Evolutionary conservation across 2,797 vertebrate species (phyloP).

Genomic region (Helicolenus hilgendorfi): DNA sequence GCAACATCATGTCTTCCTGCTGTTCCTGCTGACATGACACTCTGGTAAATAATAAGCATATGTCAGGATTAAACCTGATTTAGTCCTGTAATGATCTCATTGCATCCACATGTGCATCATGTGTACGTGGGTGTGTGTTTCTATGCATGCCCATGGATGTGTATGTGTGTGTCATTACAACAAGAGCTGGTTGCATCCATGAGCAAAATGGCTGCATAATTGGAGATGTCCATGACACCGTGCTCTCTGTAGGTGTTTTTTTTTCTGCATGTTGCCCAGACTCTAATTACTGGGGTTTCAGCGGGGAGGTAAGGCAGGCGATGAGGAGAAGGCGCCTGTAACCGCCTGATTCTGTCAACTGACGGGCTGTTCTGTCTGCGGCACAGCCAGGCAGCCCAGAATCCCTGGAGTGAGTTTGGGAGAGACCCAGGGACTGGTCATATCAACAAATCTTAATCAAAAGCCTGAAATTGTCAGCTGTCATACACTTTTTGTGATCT

Average conservation of each 20-base stretch:
- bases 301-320: conserved; percentile 83
- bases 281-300: conserved; percentile 90
- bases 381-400: conserved; percentile 83
- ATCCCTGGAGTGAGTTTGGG: conserved; percentile 91
- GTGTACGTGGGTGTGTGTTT: conserved; percentile 49
- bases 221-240: conserved; percentile 89
- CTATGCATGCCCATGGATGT: conserved; percentile 17
- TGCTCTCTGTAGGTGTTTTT: conserved; percentile 89
- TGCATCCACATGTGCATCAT: conserved; percentile 50
- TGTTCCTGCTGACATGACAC: conserved; percentile 77
- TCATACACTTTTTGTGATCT: conserved; percentile 91
- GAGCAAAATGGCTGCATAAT: conserved; percentile 91
- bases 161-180: conserved; percentile 80
- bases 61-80: conserved; percentile 84
- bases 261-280: conserved; percentile 89
- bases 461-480: conserved; percentile 92
- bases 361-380: conserved; percentile 83
- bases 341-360: conserved; percentile 88
- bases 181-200: conserved; percentile 84
- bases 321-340: conserved; percentile 77
- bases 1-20: conserved; percentile 50
- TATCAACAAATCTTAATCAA: conserved; percentile 93
- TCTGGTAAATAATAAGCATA: conserved; percentile 81
- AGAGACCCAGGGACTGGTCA: conserved; percentile 88
- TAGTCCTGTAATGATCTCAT: conserved; percentile 82